phyloP scores from a whole-genome alignment of 2,888 invertebrate species.

The Hirtodrosophila histrioides region DNA sequence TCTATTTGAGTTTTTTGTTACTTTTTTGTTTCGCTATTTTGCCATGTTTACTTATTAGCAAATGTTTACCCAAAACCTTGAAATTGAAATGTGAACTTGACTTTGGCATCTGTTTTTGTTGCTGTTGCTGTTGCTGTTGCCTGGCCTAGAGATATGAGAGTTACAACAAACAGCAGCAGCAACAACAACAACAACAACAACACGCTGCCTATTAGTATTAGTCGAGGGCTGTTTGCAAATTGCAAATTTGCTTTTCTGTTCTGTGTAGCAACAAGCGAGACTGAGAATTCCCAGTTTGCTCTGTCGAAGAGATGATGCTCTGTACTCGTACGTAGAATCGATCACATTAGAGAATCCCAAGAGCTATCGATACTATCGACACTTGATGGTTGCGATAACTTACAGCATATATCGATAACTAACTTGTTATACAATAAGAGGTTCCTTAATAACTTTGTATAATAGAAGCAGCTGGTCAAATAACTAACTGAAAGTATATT shows the following conservation, averaged over 20 bases:
- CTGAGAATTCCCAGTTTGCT: not conserved
- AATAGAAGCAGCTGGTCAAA: too few species aligned
- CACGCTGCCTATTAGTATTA: constrained; percentile 30
- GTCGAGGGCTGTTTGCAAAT: constrained; percentile 48
- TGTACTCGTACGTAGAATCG: not conserved
- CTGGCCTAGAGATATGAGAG: constrained; percentile 55
- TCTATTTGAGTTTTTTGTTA: constrained; percentile 13
- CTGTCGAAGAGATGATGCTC: constrained; percentile 25
- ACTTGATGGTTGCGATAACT: too few species aligned
- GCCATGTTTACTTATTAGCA: constrained; percentile 49
- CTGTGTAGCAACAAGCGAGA: constrained; percentile 27
- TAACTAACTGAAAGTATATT: too few species aligned
- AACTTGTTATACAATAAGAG: too few species aligned
- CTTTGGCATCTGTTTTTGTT: constrained; percentile 57
- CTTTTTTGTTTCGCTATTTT: constrained; percentile 15
- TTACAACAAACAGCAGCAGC: constrained; percentile 49
- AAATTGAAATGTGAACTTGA: constrained; percentile 74
- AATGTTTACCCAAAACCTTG: constrained; percentile 71
- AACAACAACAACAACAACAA: constrained; percentile 6
- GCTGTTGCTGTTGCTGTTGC: constrained; percentile 24
- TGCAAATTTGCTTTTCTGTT: constrained; percentile 49
- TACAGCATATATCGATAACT: too few species aligned
- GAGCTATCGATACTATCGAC: too few species aligned
- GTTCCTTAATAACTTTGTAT: too few species aligned
- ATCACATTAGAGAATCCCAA: too few species aligned